A percentile compares a stretch with the other conserved stretches of the same genome.
Evolutionary conservation across 2,888 invertebrate genomes (phyloP).

Genomic region (Sicus ferrugineus): DNA sequence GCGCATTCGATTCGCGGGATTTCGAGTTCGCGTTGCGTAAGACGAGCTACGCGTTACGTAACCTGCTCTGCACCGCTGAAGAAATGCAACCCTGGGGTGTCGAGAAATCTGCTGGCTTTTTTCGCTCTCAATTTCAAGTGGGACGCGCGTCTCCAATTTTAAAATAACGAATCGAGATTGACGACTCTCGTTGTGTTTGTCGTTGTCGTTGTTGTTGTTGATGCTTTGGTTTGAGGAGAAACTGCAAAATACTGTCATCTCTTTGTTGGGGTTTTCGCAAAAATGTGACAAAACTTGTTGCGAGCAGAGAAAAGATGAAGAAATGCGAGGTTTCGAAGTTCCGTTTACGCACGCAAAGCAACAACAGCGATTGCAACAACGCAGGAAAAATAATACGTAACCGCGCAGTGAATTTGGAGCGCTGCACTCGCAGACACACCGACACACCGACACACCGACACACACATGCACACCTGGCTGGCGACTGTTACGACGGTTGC

Average conservation of each 20-base stretch:
- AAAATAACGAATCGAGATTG: no score
- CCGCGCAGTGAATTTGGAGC: constrained; percentile 14
- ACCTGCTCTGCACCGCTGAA: no score
- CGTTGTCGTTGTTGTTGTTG: background rate
- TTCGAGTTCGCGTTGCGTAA: no score
- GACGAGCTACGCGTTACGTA: no score
- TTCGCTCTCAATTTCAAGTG: no score
- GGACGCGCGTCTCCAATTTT: no score
- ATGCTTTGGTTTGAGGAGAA: no score
- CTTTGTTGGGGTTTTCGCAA: background rate
- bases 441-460: constrained; percentile 4
- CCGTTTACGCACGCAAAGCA: constrained; percentile 16
- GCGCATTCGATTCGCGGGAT: no score
- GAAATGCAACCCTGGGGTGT: no score
- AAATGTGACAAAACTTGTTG: constrained; percentile 11
- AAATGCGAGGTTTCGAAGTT: background rate
- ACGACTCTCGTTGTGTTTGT: no score
- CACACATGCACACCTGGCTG: background rate
- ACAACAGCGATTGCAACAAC: constrained; percentile 20
- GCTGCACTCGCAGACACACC: background rate
- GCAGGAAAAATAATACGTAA: constrained; percentile 16
- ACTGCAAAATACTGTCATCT: no score
- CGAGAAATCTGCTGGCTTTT: no score
- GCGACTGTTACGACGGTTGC: background rate
- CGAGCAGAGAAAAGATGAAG: background rate